Percentiles rank a stretch among this genome's conserved stretches.
phyloP scores from a whole-genome alignment of 2,888 invertebrate genomes.

The Antheraea assamensis region DNA sequence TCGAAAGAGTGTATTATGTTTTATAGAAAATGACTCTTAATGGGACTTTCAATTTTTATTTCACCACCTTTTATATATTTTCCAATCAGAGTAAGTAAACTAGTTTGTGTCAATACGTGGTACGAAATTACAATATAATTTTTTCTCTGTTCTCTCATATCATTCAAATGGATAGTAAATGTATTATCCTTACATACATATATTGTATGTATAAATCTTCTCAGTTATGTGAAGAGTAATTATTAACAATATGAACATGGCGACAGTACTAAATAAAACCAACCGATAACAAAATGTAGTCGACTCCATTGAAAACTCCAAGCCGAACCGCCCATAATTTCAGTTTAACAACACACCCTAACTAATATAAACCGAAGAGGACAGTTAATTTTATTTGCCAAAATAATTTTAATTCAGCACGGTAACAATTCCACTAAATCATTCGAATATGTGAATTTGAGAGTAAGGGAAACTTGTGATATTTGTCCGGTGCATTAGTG shows the following conservation, averaged over 20 bases:
- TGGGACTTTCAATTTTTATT: not conserved
- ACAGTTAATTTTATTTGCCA: not conserved
- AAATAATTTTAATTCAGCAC: slow-evolving; percentile 6
- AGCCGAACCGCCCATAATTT: not conserved
- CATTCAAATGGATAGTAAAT: not conserved
- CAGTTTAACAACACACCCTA: not conserved
- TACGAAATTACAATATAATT: not conserved
- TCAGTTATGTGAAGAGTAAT: too few species aligned
- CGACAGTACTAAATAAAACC: not conserved
- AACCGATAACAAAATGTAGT: not conserved
- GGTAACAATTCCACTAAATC: slow-evolving; percentile 36
- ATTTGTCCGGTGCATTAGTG: slow-evolving; percentile 80
- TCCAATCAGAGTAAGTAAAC: not conserved
- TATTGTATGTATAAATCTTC: too few species aligned
- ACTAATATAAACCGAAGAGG: not conserved
- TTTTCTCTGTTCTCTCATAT: not conserved
- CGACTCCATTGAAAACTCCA: not conserved
- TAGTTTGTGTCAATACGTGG: not conserved
- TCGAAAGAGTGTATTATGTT: too few species aligned
- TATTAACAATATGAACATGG: not conserved
- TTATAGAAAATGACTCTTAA: too few species aligned
- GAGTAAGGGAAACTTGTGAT: slow-evolving; percentile 59
- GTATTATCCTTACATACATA: too few species aligned
- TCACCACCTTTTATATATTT: not conserved
- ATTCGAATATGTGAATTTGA: slow-evolving; percentile 53